Percentiles rank a stretch among this genome's conserved stretches.
Conservation (phyloP, 2,113 vertebrate genomes). For the Ovibos moschatus region DNA sequence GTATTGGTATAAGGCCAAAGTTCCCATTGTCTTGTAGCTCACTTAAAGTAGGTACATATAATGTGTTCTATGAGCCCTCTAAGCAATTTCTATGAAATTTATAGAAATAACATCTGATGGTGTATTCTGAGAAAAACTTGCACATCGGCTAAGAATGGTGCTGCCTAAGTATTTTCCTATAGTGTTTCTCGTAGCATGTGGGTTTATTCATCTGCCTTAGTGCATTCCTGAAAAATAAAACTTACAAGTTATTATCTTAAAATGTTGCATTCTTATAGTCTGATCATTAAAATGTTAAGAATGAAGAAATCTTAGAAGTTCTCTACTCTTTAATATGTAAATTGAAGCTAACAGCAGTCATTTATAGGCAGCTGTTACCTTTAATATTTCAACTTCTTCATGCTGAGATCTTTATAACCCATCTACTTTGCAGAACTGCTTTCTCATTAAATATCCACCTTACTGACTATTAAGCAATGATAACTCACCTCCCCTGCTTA, state of each 20-base stretch:
- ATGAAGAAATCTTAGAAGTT: constrained; percentile 38
- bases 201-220: constrained; percentile 10
- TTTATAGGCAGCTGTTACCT: constrained; percentile 52
- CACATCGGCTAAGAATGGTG: not conserved
- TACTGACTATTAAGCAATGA: constrained; percentile 48
- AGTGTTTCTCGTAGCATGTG: constrained; percentile 11
- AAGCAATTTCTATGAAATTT: constrained; percentile 1
- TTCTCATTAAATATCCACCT: constrained; percentile 57
- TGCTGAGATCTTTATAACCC: constrained; percentile 60
- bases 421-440: constrained; percentile 44
- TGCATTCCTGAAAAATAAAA: constrained; percentile 41
- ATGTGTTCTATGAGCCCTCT: not conserved
- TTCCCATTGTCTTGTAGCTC: not conserved
- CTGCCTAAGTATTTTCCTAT: constrained; percentile 42
- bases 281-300: constrained; percentile 46
- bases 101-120: not conserved
- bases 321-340: constrained; percentile 61
- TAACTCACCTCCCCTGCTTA: constrained; percentile 11
- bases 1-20: not conserved
- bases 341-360: constrained; percentile 39
- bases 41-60: not conserved
- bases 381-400: constrained; percentile 66
- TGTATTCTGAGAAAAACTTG: not conserved
- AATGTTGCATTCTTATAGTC: not conserved
- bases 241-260: constrained; percentile 32